Base-by-base conservation (phyloP, 2,797 vertebrate species). In the Neosilurus mollespiculum region DNA sequence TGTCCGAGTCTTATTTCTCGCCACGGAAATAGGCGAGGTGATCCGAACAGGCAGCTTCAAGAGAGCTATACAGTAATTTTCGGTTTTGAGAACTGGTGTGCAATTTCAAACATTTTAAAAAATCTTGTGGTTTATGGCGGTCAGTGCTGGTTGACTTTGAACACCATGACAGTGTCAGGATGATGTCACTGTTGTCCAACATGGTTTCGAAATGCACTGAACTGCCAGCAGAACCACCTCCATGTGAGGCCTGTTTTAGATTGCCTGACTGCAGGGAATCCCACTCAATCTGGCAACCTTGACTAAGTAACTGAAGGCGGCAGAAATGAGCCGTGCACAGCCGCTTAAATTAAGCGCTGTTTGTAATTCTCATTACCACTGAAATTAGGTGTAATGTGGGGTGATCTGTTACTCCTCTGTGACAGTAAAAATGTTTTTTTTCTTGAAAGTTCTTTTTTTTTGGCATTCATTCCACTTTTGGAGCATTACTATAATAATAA, bases 341-440 rank as follows among this genome's bases (percentile, higher is more conserved):
- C 16, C 12, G 5, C 18, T 34, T n/a, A 76, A 59, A 59, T 15
- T 9, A 77, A 14, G 10, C 9, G 43, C 20, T 7, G 3, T 22
- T 76, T 59, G 14, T 59, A 58, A 58, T 66, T 66, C 61, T 78
- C 56, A 61, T 77, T 51, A 49, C 20, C 4, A 59, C 59, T n/a
- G 14, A 49, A 56, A 56, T 10, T 8, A 73, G 53, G 56, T 56
- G 53, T 20, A 56, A 58, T 3, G 12, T 51, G 16, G 26, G 51
- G 18, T 51, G 12, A 6, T 30, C 12, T 30, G 58, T 22, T 59
- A 64, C 12, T 64, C 43, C 43, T 5, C n/a, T 62, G 9, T 26
- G 62, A 26, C 24, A 26, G 18, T 59, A 18, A 34, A 66, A 34
- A 37, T 10, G 5, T 20, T 14, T 24, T n/a, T 51, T 24, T 51